Evolutionary conservation across 2,113 vertebrate genomes (phyloP), one percentile per base, ranked within the genome.

Genomic region (Dinomys branickii): DNA sequence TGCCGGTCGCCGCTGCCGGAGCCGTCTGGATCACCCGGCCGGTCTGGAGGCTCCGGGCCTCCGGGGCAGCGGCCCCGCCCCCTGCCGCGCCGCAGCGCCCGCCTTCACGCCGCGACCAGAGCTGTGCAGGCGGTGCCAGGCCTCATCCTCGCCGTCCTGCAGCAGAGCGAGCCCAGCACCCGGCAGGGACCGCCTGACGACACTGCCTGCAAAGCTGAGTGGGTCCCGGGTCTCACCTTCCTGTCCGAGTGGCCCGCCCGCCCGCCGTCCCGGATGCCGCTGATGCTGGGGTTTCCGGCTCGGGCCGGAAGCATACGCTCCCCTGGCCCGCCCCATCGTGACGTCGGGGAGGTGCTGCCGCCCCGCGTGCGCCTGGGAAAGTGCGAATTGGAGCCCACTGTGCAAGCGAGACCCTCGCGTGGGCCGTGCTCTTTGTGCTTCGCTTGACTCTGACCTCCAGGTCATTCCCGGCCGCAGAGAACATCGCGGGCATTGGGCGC

Each of bases 141-240:
- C 59, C 92, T 17, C 1, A 78, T 83, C 88, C 61, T 75, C 59
- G 56, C 52, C 50, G 35, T 63, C 75, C 50, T 4, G 85, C 97
- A 44, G 85, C 86, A 59, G 47, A 71, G 7, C 13, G 38, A 92
- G 56, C 61, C 52, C 88, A 28, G 83, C 20, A 17, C 59, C 83
- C 26, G 47, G 50, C 89, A 24, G n/a, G 10, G 12, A 61, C 84
- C 61, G 20, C 61, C 54, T 17, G 50, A 92, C 52, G 69, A 85
- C 86, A 77, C 54, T 24, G 90, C 73, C 82, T 26, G 95, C 90
- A 56, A 13, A 35, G 69, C 35, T 9, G 54, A 75, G 84, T 69
- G 67, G 94, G 20, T 61, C 73, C 93, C 28, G 82, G 78, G 28
- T 75, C 97, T 98, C 97, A 98, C 97, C 97, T 98, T 98, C 97